These are phyloP conservation scores for Erebia aethiops DNA, from an alignment of 2,888 invertebrate genomes.

Conservation along the genomic window DNA sequence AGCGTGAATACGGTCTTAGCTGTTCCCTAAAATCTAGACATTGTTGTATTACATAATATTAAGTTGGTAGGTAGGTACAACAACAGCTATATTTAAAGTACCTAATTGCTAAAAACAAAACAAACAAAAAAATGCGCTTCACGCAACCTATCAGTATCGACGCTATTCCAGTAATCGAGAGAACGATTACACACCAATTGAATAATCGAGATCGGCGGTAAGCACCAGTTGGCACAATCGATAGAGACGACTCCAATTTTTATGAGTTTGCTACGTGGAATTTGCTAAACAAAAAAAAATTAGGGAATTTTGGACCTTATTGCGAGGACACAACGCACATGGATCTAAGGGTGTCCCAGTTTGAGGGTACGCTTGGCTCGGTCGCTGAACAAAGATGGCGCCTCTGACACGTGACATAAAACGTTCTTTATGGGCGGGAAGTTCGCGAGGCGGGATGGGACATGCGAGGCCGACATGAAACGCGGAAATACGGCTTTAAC, in stretches of 20 bases:
- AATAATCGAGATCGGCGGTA: slow-evolving; percentile 75
- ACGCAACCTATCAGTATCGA: slow-evolving; percentile 13
- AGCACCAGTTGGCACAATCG: slow-evolving; percentile 82
- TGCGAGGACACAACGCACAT: slow-evolving; percentile 55
- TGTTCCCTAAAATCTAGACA: no score
- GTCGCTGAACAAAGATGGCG: slow-evolving; percentile 68
- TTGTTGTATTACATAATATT: no score
- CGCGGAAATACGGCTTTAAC: slow-evolving; percentile 68
- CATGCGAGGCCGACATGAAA: slow-evolving; percentile 78
- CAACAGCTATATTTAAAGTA: no score
- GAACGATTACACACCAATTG: slow-evolving; percentile 68
- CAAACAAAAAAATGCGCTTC: slow-evolving; percentile 35
- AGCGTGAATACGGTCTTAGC: no score
- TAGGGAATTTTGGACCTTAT: slow-evolving; percentile 57
- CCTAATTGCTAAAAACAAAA: slow-evolving; percentile 11
- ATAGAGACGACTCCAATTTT: slow-evolving; percentile 73
- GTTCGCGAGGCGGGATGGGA: slow-evolving; percentile 75
- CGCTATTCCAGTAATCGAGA: slow-evolving; percentile 56
- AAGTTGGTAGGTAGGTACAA: not conserved
- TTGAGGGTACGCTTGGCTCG: slow-evolving; percentile 52
- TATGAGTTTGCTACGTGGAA: slow-evolving; percentile 45
- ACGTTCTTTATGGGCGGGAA: slow-evolving; percentile 74
- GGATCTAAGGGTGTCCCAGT: slow-evolving; percentile 49
- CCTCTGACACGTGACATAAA: slow-evolving; percentile 79
- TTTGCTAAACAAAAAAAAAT: slow-evolving; percentile 39